phyloP scores from a whole-genome alignment of 2,113 vertebrate species.

The Pelodiscus sinensis region DNA sequence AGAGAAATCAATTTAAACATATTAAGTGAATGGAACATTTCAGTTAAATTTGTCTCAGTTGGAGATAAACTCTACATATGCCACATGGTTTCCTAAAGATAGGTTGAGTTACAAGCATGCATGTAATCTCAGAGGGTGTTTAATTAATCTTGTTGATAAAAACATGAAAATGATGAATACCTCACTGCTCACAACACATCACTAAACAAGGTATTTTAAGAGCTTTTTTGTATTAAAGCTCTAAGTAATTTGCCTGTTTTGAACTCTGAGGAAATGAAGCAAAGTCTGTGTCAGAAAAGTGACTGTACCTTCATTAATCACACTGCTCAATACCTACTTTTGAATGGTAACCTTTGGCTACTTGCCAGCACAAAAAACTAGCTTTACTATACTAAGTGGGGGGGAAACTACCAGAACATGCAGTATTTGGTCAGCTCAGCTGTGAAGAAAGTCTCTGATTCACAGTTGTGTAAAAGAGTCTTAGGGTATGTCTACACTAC shows the following conservation, averaged over 20 bases:
- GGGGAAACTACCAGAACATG: slow-evolving; percentile 12
- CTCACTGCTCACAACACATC: slow-evolving; percentile 32
- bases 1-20: not conserved
- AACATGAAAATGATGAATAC: slow-evolving; percentile 53
- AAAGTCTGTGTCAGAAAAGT: slow-evolving; percentile 24
- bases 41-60: slow-evolving; percentile 21
- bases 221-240: slow-evolving; percentile 20
- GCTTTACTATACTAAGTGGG: not conserved
- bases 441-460: not conserved
- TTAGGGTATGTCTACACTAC: too few relatives aligned
- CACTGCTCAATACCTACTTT: slow-evolving; percentile 6
- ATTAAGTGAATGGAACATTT: slow-evolving; percentile 29
- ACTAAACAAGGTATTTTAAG: slow-evolving; percentile 20
- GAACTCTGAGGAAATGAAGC: slow-evolving; percentile 56
- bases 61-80: slow-evolving; percentile 16
- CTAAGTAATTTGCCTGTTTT: slow-evolving; percentile 28
- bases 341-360: slow-evolving; percentile 22
- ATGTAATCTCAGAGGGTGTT: slow-evolving; percentile 20
- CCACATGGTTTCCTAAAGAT: slow-evolving; percentile 17
- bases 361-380: not conserved
- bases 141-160: slow-evolving; percentile 68
- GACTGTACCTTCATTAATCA: slow-evolving; percentile 60
- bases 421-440: not conserved
- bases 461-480: not conserved
- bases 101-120: slow-evolving; percentile 21